Conservation (phyloP, 2,888 invertebrate species). For the Synanthedon myopaeformis region DNA sequence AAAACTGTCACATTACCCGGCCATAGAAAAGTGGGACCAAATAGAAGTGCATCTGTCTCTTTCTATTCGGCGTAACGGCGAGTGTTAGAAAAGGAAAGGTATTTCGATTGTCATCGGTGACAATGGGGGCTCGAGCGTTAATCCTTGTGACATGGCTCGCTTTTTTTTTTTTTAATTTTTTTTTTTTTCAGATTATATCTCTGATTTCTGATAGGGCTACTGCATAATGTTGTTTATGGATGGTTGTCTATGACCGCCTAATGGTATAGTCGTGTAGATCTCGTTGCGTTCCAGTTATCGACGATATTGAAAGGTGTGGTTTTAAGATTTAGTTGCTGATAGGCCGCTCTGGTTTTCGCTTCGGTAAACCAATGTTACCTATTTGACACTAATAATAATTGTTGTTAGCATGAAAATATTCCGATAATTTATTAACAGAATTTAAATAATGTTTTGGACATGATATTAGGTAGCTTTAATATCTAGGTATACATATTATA, state of each 20-base stretch:
- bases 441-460: no score
- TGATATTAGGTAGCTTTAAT: no score
- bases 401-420: no score
- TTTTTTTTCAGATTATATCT: constrained; percentile 39
- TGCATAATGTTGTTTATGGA: constrained; percentile 28
- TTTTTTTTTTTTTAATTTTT: constrained; percentile 40
- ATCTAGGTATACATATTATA: no score
- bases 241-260: constrained; percentile 40
- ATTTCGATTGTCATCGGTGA: constrained; percentile 57
- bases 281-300: constrained; percentile 40
- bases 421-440: no score
- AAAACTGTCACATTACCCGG: constrained; percentile 62
- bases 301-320: constrained; percentile 37
- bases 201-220: constrained; percentile 57
- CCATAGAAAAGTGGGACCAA: constrained; percentile 62
- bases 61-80: constrained; percentile 15
- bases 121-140: constrained; percentile 51
- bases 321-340: constrained; percentile 29
- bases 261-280: constrained; percentile 61
- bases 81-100: constrained; percentile 41
- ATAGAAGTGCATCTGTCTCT: constrained; percentile 44
- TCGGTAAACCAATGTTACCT: constrained; percentile 6
- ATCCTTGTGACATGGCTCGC: constrained; percentile 60
- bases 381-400: constrained; percentile 1
- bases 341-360: constrained; percentile 15